Evolutionary conservation across 2,888 invertebrate species (phyloP).

Genomic region (Drosophila yooni): DNA sequence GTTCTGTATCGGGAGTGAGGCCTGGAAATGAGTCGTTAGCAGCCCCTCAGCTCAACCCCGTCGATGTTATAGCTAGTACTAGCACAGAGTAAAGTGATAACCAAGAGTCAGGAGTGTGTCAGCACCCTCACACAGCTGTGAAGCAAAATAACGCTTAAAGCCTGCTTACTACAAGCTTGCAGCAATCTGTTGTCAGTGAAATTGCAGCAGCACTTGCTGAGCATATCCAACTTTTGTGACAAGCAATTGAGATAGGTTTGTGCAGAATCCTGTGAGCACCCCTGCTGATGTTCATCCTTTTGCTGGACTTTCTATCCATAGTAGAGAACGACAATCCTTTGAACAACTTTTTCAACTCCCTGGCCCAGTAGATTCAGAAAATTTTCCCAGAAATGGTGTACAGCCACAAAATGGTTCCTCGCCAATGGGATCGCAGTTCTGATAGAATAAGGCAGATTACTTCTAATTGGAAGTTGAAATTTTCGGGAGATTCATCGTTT

Average conservation of each 20-base stretch:
- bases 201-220: neutral
- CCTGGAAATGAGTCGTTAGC: neutral
- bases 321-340: neutral
- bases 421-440: too few species aligned
- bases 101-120: neutral
- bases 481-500: too few species aligned
- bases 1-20: neutral
- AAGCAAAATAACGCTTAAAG: neutral
- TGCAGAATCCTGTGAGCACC: neutral
- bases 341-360: neutral
- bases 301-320: neutral
- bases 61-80: neutral
- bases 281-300: neutral
- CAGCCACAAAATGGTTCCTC: too few species aligned
- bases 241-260: neutral
- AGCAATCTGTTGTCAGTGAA: neutral
- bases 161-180: neutral
- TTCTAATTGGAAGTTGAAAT: too few species aligned
- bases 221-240: neutral
- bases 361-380: neutral
- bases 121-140: neutral
- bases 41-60: neutral
- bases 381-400: too few species aligned
- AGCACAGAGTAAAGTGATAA: neutral
- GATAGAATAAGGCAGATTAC: too few species aligned